Evolutionary conservation across 2,797 vertebrate genomes (phyloP).

Genomic region (Ispidina picta): DNA sequence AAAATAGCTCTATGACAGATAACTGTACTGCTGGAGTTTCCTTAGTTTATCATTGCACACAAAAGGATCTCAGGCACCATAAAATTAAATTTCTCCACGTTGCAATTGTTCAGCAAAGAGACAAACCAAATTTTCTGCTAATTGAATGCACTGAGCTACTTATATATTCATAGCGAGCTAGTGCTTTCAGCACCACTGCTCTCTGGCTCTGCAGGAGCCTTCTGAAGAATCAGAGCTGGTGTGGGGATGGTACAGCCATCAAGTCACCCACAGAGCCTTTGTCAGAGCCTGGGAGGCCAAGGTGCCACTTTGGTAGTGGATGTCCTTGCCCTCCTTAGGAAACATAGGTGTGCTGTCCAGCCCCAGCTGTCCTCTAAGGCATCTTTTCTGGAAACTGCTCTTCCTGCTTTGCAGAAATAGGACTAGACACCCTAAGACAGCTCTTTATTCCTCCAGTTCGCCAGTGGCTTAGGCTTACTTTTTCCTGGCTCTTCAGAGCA

Average conservation of each 20-base stretch:
- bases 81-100: constrained; percentile 64
- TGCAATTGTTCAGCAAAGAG: constrained; percentile 47
- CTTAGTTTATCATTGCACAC: constrained; percentile 58
- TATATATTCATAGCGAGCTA: background rate
- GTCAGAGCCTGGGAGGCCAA: background rate
- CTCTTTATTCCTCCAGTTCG: background rate
- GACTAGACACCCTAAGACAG: background rate
- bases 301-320: background rate
- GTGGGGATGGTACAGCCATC: background rate
- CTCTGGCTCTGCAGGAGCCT: background rate
- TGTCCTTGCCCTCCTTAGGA: background rate
- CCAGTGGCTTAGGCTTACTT: background rate
- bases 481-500: background rate
- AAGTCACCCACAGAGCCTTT: background rate
- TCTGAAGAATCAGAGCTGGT: background rate
- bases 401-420: background rate
- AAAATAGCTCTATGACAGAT: constrained; percentile 40
- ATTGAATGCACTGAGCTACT: constrained; percentile 46
- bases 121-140: constrained; percentile 57
- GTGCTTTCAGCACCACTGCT: background rate
- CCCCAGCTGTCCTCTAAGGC: background rate
- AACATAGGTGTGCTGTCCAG: background rate
- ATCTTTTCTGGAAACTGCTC: background rate
- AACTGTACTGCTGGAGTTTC: constrained; percentile 5
- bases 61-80: constrained; percentile 50